phyloP scores from a whole-genome alignment of 1,140 invertebrate genomes.

The Pteromalus puparum region DNA sequence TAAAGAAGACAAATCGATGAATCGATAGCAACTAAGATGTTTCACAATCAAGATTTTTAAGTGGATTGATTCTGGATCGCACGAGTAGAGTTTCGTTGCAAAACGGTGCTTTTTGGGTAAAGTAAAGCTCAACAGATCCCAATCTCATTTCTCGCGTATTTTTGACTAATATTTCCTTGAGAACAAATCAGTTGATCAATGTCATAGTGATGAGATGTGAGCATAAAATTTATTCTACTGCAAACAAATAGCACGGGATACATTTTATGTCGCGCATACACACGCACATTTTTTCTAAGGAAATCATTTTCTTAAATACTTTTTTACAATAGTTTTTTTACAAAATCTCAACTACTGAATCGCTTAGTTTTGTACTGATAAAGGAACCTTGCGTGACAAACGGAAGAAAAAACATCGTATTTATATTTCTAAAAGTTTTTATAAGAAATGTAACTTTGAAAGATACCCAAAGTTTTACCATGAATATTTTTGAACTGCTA shows the following conservation, averaged over 20 bases:
- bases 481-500: constrained; percentile 33
- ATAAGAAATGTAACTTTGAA: constrained; percentile 24
- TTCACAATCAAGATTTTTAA: background rate
- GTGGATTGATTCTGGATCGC: constrained; percentile 36
- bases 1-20: constrained; percentile 58
- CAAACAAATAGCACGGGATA: background rate
- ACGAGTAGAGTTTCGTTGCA: constrained; percentile 22
- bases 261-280: background rate
- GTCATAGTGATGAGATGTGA: background rate
- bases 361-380: background rate
- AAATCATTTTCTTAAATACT: background rate
- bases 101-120: constrained; percentile 11
- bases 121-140: constrained; percentile 17
- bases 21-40: background rate
- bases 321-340: background rate
- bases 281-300: background rate
- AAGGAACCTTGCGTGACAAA: background rate
- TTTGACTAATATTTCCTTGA: constrained; percentile 13
- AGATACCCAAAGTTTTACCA: constrained; percentile 5
- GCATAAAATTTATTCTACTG: background rate
- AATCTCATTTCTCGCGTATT: constrained; percentile 25
- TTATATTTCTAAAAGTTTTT: constrained; percentile 49
- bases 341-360: background rate
- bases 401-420: background rate
- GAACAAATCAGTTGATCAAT: background rate